Evolutionary conservation across 2,888 invertebrate species (phyloP).

Genomic region (Pseudoips prasinana): DNA sequence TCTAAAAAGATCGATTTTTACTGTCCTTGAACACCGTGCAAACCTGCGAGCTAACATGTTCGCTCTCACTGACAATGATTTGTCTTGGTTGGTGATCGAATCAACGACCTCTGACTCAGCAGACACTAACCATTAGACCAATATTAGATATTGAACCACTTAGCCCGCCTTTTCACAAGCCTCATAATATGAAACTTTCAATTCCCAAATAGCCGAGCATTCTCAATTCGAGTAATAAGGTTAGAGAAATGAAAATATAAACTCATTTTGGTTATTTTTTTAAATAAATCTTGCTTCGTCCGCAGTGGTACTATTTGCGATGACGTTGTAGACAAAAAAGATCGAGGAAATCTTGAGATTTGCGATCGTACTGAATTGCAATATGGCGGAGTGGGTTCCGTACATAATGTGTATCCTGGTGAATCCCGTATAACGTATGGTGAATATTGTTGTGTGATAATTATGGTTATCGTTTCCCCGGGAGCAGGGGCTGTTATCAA

Average conservation of each 20-base stretch:
- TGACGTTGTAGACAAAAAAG: conserved; percentile 40
- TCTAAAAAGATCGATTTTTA: no score
- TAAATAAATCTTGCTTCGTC: conserved; percentile 42
- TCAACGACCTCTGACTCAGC: no score
- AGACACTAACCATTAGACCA: no score
- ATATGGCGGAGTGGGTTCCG: conserved; percentile 31
- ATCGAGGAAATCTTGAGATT: conserved; percentile 35
- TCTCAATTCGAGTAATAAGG: conserved; percentile 33
- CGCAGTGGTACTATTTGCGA: conserved; percentile 35
- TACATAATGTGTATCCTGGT: conserved; percentile 25
- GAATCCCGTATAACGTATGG: conserved; percentile 24
- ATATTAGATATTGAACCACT: no score
- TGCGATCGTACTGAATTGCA: conserved; percentile 27
- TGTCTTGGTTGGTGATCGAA: no score
- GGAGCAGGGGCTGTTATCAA: no score
- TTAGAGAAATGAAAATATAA: conserved; percentile 41
- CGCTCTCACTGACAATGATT: no score
- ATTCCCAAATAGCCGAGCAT: conserved; percentile 3
- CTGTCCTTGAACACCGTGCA: no score
- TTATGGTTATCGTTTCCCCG: no score
- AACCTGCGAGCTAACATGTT: no score
- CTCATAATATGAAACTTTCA: background rate
- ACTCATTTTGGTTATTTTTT: conserved; percentile 41
- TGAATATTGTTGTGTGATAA: no score
- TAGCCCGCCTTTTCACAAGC: background rate